Evolutionary conservation across 2,888 invertebrate genomes (phyloP).

Genomic region (Pecten maximus): DNA sequence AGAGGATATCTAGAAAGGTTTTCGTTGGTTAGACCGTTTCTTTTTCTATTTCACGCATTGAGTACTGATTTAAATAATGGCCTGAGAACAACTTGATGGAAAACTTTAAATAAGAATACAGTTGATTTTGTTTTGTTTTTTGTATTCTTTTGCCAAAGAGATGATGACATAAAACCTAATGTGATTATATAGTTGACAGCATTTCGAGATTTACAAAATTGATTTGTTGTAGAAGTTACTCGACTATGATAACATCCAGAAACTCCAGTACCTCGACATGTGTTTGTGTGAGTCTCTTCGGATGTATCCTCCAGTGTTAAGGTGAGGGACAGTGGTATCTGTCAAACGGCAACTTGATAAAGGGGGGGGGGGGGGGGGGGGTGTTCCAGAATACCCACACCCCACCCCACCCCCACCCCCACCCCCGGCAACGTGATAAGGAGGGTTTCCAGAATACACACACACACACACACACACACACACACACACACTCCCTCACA

Average conservation of each 20-base stretch:
- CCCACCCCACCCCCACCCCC: too few relatives aligned
- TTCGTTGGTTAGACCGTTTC: too few relatives aligned
- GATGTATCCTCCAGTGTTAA: slow-evolving; percentile 57
- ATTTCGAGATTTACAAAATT: neutral
- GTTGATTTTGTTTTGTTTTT: neutral
- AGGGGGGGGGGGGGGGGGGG: too few relatives aligned
- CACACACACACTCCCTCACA: too few relatives aligned
- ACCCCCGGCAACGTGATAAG: too few relatives aligned
- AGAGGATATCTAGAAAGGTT: too few relatives aligned
- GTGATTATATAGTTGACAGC: too few relatives aligned
- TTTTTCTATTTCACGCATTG: neutral
- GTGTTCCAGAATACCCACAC: too few relatives aligned
- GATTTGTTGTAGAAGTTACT: slow-evolving; percentile 40
- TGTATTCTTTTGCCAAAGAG: neutral
- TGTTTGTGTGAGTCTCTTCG: slow-evolving; percentile 63
- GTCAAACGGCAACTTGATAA: neutral
- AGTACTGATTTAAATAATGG: neutral
- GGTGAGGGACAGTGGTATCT: slow-evolving; percentile 41
- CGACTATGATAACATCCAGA: slow-evolving; percentile 55
- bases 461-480: too few relatives aligned
- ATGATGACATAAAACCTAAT: neutral
- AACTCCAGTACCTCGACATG: slow-evolving; percentile 62
- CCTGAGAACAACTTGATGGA: neutral
- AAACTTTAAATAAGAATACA: neutral
- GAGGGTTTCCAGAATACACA: too few relatives aligned